Evolutionary conservation across 2,113 vertebrate genomes (phyloP).

Genomic region (Leptobrachium ailaonicum): DNA sequence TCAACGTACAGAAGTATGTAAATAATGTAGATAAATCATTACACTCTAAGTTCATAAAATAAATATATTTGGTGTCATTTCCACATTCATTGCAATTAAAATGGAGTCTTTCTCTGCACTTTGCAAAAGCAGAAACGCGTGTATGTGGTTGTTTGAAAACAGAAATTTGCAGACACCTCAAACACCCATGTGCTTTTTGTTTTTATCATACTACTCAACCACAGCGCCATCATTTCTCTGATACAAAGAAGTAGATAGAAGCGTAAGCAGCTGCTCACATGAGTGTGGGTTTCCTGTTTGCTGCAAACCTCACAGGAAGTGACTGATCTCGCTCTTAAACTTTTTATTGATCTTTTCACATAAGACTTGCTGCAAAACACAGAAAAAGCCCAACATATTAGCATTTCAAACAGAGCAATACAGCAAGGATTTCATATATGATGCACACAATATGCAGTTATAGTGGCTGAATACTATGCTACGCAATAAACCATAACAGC

Average conservation of each 20-base stretch:
- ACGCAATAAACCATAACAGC: no score
- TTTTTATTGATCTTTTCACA: no score
- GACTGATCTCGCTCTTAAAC: background rate
- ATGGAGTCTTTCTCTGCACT: background rate
- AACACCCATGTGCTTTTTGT: background rate
- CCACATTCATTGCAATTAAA: background rate
- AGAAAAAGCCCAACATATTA: no score
- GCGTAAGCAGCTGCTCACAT: constrained; percentile 4
- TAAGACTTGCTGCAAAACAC: no score
- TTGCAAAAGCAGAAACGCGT: background rate
- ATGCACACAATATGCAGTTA: no score
- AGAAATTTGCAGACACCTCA: background rate
- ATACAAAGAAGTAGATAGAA: background rate
- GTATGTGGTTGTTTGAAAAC: background rate
- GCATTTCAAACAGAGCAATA: no score
- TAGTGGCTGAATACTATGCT: no score
- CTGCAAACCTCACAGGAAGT: constrained; percentile 13
- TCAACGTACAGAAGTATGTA: no score
- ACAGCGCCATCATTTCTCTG: constrained; percentile 10
- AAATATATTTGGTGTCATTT: no score
- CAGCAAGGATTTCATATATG: no score
- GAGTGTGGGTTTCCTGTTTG: constrained; percentile 27
- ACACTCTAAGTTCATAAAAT: no score
- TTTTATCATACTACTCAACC: constrained; percentile 2
- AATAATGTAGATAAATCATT: no score